Evolutionary conservation across 2,888 invertebrate species (phyloP).

Genomic region (Himalopsyche japonica): DNA sequence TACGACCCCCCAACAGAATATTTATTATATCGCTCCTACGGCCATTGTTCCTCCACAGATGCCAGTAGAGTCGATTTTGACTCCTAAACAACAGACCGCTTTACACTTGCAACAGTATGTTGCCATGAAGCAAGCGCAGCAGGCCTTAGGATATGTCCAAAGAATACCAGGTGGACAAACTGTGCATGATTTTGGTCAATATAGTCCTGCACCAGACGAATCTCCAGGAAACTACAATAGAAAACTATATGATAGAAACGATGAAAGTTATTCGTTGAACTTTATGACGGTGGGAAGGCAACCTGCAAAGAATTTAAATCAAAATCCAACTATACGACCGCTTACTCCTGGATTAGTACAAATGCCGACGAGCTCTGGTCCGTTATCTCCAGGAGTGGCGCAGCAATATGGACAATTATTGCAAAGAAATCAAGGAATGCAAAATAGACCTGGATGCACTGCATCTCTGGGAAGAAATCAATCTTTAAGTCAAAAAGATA

Average conservation of each 20-base stretch:
- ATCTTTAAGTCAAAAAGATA: conserved; percentile 47
- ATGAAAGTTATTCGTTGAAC: conserved; percentile 47
- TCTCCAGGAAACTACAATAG: conserved; percentile 52
- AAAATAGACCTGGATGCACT: conserved; percentile 53
- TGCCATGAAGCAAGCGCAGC: conserved; percentile 60
- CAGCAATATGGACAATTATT: conserved; percentile 20
- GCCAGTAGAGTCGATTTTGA: conserved; percentile 49
- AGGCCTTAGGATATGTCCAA: conserved; percentile 56
- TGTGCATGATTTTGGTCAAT: conserved; percentile 35
- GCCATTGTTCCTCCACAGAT: conserved; percentile 45
- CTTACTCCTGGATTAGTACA: conserved; percentile 32
- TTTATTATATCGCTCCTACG: conserved; percentile 50
- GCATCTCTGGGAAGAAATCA: conserved; percentile 52
- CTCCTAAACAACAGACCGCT: conserved; percentile 58
- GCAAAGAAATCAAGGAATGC: conserved; percentile 25
- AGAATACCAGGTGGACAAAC: conserved; percentile 33
- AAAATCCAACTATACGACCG: conserved; percentile 23
- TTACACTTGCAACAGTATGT: conserved; percentile 59
- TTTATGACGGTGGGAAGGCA: conserved; percentile 41
- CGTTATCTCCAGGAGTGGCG: neutral
- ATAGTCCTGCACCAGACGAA: conserved; percentile 55
- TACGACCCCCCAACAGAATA: conserved; percentile 47
- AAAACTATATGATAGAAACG: conserved; percentile 41
- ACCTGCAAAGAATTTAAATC: conserved; percentile 26
- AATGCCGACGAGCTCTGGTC: conserved; percentile 12